These are phyloP conservation scores for Smithornis capensis DNA, from an alignment of 2,113 vertebrate species.

Conservation along the genomic window DNA sequence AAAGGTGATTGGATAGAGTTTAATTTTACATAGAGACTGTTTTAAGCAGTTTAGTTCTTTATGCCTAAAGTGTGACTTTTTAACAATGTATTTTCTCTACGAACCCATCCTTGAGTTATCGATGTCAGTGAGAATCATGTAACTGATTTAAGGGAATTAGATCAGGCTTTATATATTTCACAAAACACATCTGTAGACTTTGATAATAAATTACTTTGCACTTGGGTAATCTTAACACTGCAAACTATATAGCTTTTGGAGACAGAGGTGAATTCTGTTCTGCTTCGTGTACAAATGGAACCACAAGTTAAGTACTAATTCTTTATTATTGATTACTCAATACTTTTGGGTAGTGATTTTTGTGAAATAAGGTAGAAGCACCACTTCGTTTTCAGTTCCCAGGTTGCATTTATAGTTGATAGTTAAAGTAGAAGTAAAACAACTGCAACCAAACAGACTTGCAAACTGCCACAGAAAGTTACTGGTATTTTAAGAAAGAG, in stretches of 20 bases:
- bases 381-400: background rate
- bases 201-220: slow-evolving; percentile 38
- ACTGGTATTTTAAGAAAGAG: background rate
- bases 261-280: background rate
- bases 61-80: background rate
- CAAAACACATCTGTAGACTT: background rate
- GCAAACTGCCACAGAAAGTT: background rate
- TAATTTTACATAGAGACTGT: background rate
- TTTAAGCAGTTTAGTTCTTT: background rate
- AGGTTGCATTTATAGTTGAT: background rate
- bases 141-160: background rate
- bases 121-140: background rate
- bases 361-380: background rate
- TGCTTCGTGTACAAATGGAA: slow-evolving; percentile 4
- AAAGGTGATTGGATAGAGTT: background rate
- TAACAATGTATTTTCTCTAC: background rate
- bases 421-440: background rate
- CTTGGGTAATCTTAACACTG: background rate
- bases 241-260: background rate
- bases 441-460: background rate
- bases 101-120: background rate
- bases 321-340: slow-evolving; percentile 42
- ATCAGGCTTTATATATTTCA: background rate
- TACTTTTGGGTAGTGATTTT: background rate
- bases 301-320: slow-evolving; percentile 17